These are phyloP conservation scores for Biston betularia DNA, from an alignment of 2,888 invertebrate genomes.

Conservation along the genomic window DNA sequence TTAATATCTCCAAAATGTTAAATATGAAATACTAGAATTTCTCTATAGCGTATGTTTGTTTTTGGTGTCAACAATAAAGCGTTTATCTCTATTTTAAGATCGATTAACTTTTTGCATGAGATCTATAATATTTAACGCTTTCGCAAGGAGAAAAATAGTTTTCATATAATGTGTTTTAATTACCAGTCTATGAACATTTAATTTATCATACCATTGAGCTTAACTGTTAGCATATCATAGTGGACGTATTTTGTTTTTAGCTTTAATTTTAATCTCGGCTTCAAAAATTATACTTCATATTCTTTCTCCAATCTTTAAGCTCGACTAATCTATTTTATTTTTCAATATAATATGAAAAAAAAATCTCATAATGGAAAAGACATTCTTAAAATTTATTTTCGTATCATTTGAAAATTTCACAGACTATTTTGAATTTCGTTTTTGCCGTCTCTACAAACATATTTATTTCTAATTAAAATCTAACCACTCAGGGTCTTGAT, in stretches of 20 bases:
- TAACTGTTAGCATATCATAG: slow-evolving; percentile 11
- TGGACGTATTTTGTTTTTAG: slow-evolving; percentile 20
- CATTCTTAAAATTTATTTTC: too few relatives aligned
- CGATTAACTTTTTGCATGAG: too few relatives aligned
- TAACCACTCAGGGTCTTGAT: not conserved
- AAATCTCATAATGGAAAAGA: too few relatives aligned
- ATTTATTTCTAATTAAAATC: not conserved
- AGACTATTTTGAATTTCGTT: too few relatives aligned
- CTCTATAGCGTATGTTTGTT: not conserved
- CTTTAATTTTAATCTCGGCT: not conserved
- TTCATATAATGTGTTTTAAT: not conserved
- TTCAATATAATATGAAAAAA: not conserved
- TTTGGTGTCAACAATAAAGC: too few relatives aligned
- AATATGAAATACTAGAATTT: not conserved
- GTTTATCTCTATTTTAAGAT: not conserved
- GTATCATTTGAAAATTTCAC: too few relatives aligned
- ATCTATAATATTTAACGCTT: too few relatives aligned
- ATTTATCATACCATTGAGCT: slow-evolving; percentile 10
- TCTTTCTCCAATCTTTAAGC: not conserved
- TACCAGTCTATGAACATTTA: slow-evolving; percentile 11
- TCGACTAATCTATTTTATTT: not conserved
- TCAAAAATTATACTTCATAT: not conserved
- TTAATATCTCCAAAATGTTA: not conserved
- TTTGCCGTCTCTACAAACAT: too few relatives aligned
- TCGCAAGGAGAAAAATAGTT: not conserved